Base-by-base conservation (phyloP, 2,113 vertebrate species). In the Anarrhichthys ocellatus region DNA sequence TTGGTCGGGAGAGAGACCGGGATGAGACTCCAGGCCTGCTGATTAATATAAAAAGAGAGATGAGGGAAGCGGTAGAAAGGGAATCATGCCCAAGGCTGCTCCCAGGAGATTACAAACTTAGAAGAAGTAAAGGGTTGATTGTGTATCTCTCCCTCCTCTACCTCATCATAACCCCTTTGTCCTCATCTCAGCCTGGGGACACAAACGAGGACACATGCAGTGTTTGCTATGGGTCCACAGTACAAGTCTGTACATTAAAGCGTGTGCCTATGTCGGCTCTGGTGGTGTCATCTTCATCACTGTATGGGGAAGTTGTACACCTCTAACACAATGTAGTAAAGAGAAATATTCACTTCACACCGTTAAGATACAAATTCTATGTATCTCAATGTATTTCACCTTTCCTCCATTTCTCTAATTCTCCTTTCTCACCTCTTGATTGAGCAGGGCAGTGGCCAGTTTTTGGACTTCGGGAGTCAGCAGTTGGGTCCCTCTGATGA, bases 401-500 rank as follows among this genome's bases (percentile, higher is more conserved):
- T 9, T 36, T 1, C 10, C 9, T 20, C 15, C 8, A 4, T 62
- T n/a, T 48, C 13, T 22, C 50, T 34, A 0, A 15, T 32, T 36
- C 11, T 24, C 4, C 32, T 69, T 18, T 81, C 90, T 95, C 93
- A 99, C 98, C 96, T 99, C 98, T 85, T 99, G 98, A 86, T 97
- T 98, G 85, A 99, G 94, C 69, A 99, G 94, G 56, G 97, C 97
- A 1, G 92, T 96, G 87, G 97, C 98, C 83, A 99, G 89, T 78
- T 94, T 97, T 73, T 99, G 97, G 61, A 99, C 97, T 73, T 97
- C 96, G 44, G 96, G 94, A 38, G 94, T 99, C 72, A 99, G 82
- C 62, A 99, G 93, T 0, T 97, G 96, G 10, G 96, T 96, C 66
- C 98, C 98, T 92, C 98, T 95, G 93, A 99, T 99, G 81, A 99